Percentiles rank a stretch among this genome's conserved stretches.
Conservation (phyloP, 2,113 vertebrate species). For the Catharus bicknelli region DNA sequence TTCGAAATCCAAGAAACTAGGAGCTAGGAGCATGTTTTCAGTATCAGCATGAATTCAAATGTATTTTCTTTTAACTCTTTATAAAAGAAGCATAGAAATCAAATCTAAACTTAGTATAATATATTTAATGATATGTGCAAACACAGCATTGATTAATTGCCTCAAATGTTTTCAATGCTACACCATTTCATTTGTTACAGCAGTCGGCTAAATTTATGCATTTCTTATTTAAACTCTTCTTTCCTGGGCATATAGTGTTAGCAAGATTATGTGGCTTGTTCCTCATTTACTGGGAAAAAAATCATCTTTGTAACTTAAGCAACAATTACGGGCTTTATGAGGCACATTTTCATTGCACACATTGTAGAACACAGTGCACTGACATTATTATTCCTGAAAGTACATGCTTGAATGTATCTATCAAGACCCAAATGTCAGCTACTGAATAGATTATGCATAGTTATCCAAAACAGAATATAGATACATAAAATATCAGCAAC, state of each 20-base stretch:
- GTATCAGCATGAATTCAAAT: slow-evolving; percentile 86
- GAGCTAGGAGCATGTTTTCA: slow-evolving; percentile 81
- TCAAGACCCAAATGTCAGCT: slow-evolving; percentile 69
- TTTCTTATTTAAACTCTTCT: slow-evolving; percentile 82
- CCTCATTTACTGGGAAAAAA: slow-evolving; percentile 67
- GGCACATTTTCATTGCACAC: slow-evolving; percentile 62
- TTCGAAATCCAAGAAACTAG: slow-evolving; percentile 86
- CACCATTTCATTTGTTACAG: slow-evolving; percentile 80
- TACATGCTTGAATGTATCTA: slow-evolving; percentile 65
- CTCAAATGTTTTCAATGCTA: slow-evolving; percentile 79
- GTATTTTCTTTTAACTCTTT: slow-evolving; percentile 84
- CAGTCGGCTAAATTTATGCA: slow-evolving; percentile 78
- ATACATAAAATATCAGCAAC: slow-evolving; percentile 59
- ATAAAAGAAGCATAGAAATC: slow-evolving; percentile 85
- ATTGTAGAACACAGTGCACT: slow-evolving; percentile 55
- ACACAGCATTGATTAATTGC: slow-evolving; percentile 86
- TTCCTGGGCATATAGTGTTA: slow-evolving; percentile 72
- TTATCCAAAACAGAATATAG: slow-evolving; percentile 62
- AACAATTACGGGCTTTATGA: slow-evolving; percentile 61
- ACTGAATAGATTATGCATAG: slow-evolving; percentile 55
- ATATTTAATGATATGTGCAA: slow-evolving; percentile 88
- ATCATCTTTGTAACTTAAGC: slow-evolving; percentile 70
- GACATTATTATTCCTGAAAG: slow-evolving; percentile 59
- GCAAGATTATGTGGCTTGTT: slow-evolving; percentile 70
- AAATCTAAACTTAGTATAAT: slow-evolving; percentile 87